Evolutionary conservation across 2,113 vertebrate genomes (phyloP).

Genomic region (Caloenas nicobarica): DNA sequence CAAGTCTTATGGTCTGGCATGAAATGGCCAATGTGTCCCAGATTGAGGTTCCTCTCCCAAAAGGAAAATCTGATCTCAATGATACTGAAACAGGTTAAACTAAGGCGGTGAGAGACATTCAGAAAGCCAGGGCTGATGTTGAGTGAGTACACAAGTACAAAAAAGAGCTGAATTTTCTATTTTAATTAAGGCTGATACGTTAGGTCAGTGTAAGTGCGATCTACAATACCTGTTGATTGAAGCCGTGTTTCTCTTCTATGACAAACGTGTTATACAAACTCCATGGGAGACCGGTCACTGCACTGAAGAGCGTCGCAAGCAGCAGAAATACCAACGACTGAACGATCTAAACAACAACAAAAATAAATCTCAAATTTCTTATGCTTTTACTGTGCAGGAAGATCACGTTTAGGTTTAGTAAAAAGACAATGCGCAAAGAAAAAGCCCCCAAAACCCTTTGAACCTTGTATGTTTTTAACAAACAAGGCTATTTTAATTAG

Average conservation of each 20-base stretch:
- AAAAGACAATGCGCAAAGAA: not conserved
- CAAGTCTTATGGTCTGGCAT: not conserved
- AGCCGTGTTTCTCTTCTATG: conserved; percentile 98
- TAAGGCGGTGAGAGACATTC: not conserved
- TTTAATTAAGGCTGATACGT: not conserved
- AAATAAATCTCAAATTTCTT: not conserved
- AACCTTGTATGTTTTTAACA: not conserved
- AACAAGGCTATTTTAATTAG: not conserved
- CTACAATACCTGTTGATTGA: conserved; percentile 92
- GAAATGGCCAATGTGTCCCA: not conserved
- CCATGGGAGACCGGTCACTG: conserved; percentile 94
- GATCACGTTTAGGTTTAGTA: not conserved
- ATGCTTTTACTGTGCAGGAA: not conserved
- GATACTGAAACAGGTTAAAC: not conserved
- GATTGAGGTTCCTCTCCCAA: not conserved
- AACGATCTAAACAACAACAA: conserved; percentile 78
- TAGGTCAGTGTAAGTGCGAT: not conserved
- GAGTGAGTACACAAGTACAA: not conserved
- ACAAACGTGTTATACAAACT: conserved; percentile 96
- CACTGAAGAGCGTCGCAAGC: conserved; percentile 94
- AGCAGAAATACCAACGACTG: conserved; percentile 91
- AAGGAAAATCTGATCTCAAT: not conserved
- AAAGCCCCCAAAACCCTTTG: not conserved
- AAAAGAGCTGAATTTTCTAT: not conserved
- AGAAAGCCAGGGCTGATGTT: not conserved